Base-by-base conservation (phyloP, 2,113 vertebrate species). In the Psilopsiagon aymara region DNA sequence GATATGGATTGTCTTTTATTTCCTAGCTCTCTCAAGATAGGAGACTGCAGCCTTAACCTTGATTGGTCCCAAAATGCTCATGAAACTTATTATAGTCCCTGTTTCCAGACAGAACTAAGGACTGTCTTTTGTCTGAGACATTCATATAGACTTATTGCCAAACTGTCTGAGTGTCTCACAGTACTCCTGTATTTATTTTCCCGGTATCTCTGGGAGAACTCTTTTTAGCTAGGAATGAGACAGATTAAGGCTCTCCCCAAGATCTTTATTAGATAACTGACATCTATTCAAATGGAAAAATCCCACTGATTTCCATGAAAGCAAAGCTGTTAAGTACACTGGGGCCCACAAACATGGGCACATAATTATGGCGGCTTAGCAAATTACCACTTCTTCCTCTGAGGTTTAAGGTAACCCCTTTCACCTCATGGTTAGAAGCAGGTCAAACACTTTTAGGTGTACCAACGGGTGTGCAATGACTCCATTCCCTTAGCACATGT, bases 21-120 rank as follows among this genome's bases (percentile, higher is more conserved):
- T 92, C 44, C 49, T 63, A 69, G 57, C n/a, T 95, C 51, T 67
- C 59, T 79, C 83, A 82, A 57, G 37, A 66, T 91, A 73, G 49
- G 51, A 90, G 29, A 82, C 82, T 73, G 31, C 60, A 93, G 59
- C n/a, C 16, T 91, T 52, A 78, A 66, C 62, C 31, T 79, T 76
- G 28, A 82, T 53, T 75, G 39, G 62, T 93, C 91, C 81, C 94
- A 59, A 91, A 94, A 91, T 63, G 31, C 74, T 85, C 86, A 82
- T 92, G 69, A 91, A 95, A 91, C 67, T 89, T 92, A 70, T 49
- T 79, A 29, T 44, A 82, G 92, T 84, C 73, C 51, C 62, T 69
- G 11, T 74, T 96, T 94, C 86, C 95, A 96, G 91, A 76, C 57
- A 88, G 80, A 96, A 60, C 31, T 81, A 86, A 75, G 44, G 41